A percentile compares a stretch with the other conserved stretches of the same genome.
These are phyloP conservation scores for Plodia interpunctella DNA, from an alignment of 1,140 invertebrate genomes.

Conservation along the genomic window DNA sequence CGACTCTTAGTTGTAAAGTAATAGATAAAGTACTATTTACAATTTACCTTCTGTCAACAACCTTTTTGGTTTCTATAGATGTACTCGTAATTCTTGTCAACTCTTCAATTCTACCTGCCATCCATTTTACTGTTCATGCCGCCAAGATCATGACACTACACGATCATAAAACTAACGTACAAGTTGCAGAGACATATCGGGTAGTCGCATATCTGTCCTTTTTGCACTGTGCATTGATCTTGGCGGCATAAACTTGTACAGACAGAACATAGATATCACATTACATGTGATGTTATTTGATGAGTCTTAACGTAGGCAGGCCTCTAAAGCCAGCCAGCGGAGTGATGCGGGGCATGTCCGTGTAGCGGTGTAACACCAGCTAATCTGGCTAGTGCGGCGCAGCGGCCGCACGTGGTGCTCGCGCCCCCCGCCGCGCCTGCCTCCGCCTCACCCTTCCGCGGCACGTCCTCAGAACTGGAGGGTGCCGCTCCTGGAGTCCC, in stretches of 20 bases:
- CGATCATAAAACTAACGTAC: too few species aligned
- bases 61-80: too few species aligned
- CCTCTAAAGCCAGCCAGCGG: constrained; percentile 67
- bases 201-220: too few species aligned
- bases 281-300: too few species aligned
- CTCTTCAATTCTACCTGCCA: neutral
- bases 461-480: constrained; percentile 15
- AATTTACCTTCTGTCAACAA: neutral
- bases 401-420: constrained; percentile 38
- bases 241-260: too few species aligned
- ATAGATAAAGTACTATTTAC: neutral
- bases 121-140: neutral
- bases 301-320: too few species aligned
- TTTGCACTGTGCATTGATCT: too few species aligned
- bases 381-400: constrained; percentile 55
- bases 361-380: constrained; percentile 66
- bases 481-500: constrained; percentile 5
- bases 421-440: constrained; percentile 17
- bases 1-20: neutral
- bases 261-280: too few species aligned
- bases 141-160: too few species aligned
- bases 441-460: constrained; percentile 16
- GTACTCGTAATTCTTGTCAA: too few species aligned
- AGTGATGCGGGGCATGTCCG: constrained; percentile 66
- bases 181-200: too few species aligned